Evolutionary conservation across 2,113 vertebrate genomes (phyloP).

Genomic region (Sminthopsis crassicaudata): DNA sequence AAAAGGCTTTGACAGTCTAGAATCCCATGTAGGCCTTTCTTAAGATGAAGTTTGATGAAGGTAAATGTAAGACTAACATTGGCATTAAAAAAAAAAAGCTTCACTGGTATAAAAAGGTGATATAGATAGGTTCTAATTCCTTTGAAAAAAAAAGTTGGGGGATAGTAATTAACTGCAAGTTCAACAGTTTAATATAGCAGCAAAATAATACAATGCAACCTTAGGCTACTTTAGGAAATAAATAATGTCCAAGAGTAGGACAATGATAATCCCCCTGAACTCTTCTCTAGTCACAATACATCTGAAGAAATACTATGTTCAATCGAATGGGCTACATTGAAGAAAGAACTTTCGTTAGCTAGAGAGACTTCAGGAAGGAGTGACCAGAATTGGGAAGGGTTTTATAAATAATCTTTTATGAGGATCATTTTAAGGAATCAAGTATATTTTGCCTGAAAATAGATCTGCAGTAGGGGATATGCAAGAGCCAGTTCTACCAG

Average conservation of each 20-base stretch:
- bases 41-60: neutral
- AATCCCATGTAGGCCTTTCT: neutral
- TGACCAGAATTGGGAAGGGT: neutral
- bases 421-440: neutral
- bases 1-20: neutral
- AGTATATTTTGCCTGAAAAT: neutral
- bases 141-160: neutral
- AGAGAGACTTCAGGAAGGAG: neutral
- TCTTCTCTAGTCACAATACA: neutral
- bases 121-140: neutral
- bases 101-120: neutral
- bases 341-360: neutral
- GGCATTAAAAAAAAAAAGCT: neutral
- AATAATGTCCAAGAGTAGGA: neutral
- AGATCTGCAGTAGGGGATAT: neutral
- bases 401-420: neutral
- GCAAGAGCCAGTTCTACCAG: neutral
- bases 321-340: neutral
- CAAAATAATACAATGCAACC: neutral
- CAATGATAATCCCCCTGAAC: neutral
- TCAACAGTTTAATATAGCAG: neutral
- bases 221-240: neutral
- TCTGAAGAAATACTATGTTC: neutral
- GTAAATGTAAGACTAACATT: neutral
- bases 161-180: neutral